Conservation (phyloP, 2,888 invertebrate genomes). For the Troglohyphantes excavatus region DNA sequence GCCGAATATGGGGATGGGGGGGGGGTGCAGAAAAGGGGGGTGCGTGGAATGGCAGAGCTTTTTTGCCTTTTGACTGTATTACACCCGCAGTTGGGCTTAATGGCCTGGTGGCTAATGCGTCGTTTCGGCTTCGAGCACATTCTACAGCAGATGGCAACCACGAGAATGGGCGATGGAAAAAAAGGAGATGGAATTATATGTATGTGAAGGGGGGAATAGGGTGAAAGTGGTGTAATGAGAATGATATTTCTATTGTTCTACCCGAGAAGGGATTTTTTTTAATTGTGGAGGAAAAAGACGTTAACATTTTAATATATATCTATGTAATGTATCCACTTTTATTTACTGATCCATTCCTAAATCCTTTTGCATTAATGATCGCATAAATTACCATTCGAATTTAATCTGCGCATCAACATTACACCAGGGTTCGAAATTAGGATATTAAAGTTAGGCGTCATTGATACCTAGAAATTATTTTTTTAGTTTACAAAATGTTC, state of each 20-base stretch:
- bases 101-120: slow-evolving; percentile 76
- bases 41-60: slow-evolving; percentile 54
- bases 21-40: slow-evolving; percentile 1
- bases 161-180: slow-evolving; percentile 43
- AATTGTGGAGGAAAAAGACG: too few relatives aligned
- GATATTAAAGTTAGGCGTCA: too few relatives aligned
- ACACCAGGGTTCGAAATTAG: too few relatives aligned
- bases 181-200: slow-evolving; percentile 57
- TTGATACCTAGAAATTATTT: too few relatives aligned
- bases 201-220: background rate
- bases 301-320: too few relatives aligned
- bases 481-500: too few relatives aligned
- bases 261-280: background rate
- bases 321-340: too few relatives aligned
- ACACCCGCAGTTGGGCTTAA: slow-evolving; percentile 77
- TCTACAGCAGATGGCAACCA: slow-evolving; percentile 74
- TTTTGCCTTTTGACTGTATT: slow-evolving; percentile 78
- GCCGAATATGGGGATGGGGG: slow-evolving; percentile 40
- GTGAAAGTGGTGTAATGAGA: slow-evolving; percentile 35
- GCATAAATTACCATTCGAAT: too few relatives aligned
- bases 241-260: background rate
- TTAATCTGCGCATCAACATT: too few relatives aligned
- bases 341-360: too few relatives aligned
- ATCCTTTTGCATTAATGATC: too few relatives aligned
- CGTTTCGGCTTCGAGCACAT: slow-evolving; percentile 61